A percentile compares a stretch with the other conserved stretches of the same genome.
phyloP scores from a whole-genome alignment of 2,797 vertebrate species.

The Coluber constrictor region DNA sequence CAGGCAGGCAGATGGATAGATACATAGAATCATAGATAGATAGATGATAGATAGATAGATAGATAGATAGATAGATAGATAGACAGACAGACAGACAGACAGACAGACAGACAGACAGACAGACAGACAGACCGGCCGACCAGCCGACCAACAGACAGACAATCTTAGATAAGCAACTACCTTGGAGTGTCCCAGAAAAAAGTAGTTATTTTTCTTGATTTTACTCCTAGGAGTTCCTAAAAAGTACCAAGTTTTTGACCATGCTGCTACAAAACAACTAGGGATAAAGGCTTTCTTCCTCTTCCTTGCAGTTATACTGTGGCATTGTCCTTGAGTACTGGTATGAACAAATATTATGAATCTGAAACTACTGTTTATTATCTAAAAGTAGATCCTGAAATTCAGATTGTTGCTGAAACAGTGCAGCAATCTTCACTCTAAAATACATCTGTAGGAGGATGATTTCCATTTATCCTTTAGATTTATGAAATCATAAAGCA shows the following conservation, averaged over 20 bases:
- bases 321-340: not conserved
- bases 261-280: not conserved
- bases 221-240: not conserved
- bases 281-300: not conserved
- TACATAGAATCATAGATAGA: no score
- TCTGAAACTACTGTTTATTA: not conserved
- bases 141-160: no score
- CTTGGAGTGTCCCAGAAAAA: not conserved
- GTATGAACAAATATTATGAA: not conserved
- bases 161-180: not conserved
- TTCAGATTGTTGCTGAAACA: not conserved
- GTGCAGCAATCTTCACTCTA: not conserved
- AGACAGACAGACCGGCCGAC: no score
- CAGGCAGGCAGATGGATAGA: no score
- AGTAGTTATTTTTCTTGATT: not conserved
- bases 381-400: not conserved
- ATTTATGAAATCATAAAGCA: not conserved
- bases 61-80: not conserved
- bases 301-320: not conserved
- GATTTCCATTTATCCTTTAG: not conserved
- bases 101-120: no score
- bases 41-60: not conserved
- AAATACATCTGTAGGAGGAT: not conserved
- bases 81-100: fast-evolving
- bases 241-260: not conserved